These are phyloP conservation scores for Halesus radiatus DNA, from an alignment of 1,140 invertebrate species.

Conservation along the genomic window DNA sequence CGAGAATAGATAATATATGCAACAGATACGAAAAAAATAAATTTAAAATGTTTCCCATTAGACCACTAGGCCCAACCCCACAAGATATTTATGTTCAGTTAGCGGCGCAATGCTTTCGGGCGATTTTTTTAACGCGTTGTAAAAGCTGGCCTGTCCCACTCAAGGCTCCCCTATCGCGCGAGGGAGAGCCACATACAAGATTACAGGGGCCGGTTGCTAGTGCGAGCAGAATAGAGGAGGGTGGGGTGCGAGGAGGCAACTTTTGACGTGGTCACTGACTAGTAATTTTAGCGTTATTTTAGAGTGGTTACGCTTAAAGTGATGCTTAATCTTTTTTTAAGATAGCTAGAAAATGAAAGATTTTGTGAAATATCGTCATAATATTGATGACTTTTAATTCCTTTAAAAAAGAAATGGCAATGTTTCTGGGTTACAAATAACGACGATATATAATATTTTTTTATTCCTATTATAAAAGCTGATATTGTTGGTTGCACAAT, in stretches of 20 bases:
- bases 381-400: too few species aligned
- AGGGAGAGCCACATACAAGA: neutral
- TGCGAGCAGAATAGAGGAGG: slow-evolving; percentile 20
- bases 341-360: too few species aligned
- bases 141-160: slow-evolving; percentile 52
- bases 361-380: too few species aligned
- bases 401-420: too few species aligned
- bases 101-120: slow-evolving; percentile 45
- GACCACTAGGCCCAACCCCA: slow-evolving; percentile 3
- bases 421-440: too few species aligned
- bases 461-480: too few species aligned
- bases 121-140: slow-evolving; percentile 56
- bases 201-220: neutral
- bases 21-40: too few species aligned
- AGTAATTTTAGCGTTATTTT: neutral
- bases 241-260: neutral
- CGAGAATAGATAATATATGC: too few species aligned
- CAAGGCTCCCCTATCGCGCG: slow-evolving; percentile 46
- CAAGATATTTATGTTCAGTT: slow-evolving; percentile 40
- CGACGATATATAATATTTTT: too few species aligned
- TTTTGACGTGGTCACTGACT: neutral
- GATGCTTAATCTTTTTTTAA: too few species aligned
- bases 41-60: slow-evolving; percentile 43
- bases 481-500: too few species aligned
- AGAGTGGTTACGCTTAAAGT: too few species aligned